A percentile compares a stretch with the other conserved stretches of the same genome.
phyloP scores from a whole-genome alignment of 1,140 invertebrate species.

The Scaptomyza pallida region DNA sequence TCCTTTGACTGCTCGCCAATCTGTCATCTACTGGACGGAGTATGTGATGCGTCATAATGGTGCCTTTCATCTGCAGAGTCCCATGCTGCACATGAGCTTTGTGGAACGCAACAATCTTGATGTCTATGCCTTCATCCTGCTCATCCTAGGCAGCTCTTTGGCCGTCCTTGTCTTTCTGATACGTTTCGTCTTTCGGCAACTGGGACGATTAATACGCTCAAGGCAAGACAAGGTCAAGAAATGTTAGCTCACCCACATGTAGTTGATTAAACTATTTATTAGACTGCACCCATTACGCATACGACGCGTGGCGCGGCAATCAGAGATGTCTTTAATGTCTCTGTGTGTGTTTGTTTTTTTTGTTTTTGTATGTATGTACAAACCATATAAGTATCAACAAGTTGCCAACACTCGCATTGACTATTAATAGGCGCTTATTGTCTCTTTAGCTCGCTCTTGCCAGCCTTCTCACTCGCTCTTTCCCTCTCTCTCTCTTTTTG shows the following conservation, averaged over 20 bases:
- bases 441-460: background rate
- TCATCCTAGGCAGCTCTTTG: slow-evolving; percentile 10
- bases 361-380: no score
- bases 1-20: slow-evolving; percentile 79
- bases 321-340: slow-evolving; percentile 5
- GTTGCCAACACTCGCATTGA: slow-evolving; percentile 21
- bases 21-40: slow-evolving; percentile 84
- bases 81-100: slow-evolving; percentile 59
- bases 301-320: slow-evolving; percentile 8
- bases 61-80: slow-evolving; percentile 80
- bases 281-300: slow-evolving; percentile 14
- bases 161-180: slow-evolving; percentile 12
- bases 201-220: background rate
- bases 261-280: slow-evolving; percentile 5
- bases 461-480: background rate
- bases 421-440: slow-evolving; percentile 36
- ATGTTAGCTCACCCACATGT: slow-evolving; percentile 9
- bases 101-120: slow-evolving; percentile 69
- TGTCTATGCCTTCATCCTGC: slow-evolving; percentile 48
- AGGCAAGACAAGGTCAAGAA: slow-evolving; percentile 27
- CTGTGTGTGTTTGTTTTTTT: background rate
- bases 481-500: background rate
- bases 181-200: background rate
- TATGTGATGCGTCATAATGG: slow-evolving; percentile 84
- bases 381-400: slow-evolving; percentile 34